Evolutionary conservation across 2,888 invertebrate genomes (phyloP).

Genomic region (Drosophila pegasa): DNA sequence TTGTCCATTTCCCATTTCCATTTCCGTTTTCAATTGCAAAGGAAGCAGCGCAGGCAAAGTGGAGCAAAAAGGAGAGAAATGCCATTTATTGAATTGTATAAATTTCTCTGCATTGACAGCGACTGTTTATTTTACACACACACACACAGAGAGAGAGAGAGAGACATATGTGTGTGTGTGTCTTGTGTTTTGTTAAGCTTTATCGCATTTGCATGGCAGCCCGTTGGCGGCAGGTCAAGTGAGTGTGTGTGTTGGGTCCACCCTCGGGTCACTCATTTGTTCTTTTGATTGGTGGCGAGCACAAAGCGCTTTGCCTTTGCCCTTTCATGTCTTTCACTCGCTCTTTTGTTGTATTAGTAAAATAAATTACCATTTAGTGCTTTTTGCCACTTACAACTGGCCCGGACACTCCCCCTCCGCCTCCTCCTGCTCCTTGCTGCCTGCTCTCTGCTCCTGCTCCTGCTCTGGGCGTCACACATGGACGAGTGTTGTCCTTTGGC

Average conservation of each 20-base stretch:
- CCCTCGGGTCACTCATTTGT: constrained; percentile 77
- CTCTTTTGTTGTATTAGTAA: constrained; percentile 79
- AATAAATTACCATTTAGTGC: constrained; percentile 80
- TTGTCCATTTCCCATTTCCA: constrained; percentile 64
- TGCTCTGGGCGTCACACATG: constrained; percentile 66
- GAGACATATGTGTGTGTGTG: constrained; percentile 25
- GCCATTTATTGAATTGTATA: constrained; percentile 82
- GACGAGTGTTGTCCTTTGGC: constrained; percentile 74
- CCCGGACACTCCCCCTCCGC: not conserved
- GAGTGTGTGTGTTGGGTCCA: constrained; percentile 58
- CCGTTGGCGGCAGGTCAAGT: constrained; percentile 60
- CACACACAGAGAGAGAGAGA: constrained; percentile 37
- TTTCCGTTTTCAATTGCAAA: constrained; percentile 75
- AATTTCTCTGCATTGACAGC: constrained; percentile 76
- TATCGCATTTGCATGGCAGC: constrained; percentile 73
- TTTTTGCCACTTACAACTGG: constrained; percentile 66
- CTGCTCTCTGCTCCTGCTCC: no score
- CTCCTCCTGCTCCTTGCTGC: no score
- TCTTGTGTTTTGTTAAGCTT: constrained; percentile 68
- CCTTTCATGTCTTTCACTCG: constrained; percentile 42
- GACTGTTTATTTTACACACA: constrained; percentile 72
- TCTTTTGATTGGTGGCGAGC: constrained; percentile 70
- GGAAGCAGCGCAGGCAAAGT: constrained; percentile 38
- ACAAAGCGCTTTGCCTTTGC: constrained; percentile 63
- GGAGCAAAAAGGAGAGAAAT: constrained; percentile 55